Base-by-base conservation (phyloP, 2,797 vertebrate genomes). In the Lagorchestes hirsutus region DNA sequence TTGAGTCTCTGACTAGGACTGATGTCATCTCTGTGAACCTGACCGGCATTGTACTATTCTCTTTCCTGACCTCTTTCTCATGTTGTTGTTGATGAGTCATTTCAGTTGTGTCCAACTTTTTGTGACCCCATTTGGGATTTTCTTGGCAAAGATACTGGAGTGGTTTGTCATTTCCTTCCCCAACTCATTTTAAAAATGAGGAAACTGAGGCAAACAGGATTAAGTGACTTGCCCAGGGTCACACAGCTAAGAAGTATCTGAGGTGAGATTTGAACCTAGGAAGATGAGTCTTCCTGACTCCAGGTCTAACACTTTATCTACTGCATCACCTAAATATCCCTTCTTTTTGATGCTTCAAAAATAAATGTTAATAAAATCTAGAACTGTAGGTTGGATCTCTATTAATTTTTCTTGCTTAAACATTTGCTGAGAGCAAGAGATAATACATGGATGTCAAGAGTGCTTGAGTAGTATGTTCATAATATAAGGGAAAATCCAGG, bases 61-160 rank as follows among this genome's bases (percentile, higher is more conserved):
- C 95, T 62, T 93, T 59, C 54, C n/a, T 58, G 34, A 50, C 5
- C n/a, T 62, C 94, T 93, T 94, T 16, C 54, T 93, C 5, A 82
- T 50, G 22, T 27, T 46, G 6, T n/a, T 74, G 16, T 74, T 74
- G 67, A 74, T 74, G n/a, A 74, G 18, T 40, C 16, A 22, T 74
- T 74, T 40, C n/a, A 2, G 62, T 22, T 10, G 16, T 22, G 6
- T 74, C n/a, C 40, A 8, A 74, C 67, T 40, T 6, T 74, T 74
- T 22, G n/a, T 40, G 67, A 82, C n/a, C 6, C 34, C n/a, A 82
- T 82, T 82, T 74, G 62, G 67, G n/a, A 5, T 82, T 46, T 82
- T 82, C 67, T 82, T 82, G n/a, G n/a, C 67, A 82, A 82, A 82
- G 67, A 82, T 82, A 40, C 18, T 82, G 18, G 18, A 82, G 16